Base-by-base conservation (phyloP, 2,113 vertebrate species). In the Oreocharis arfaki region DNA sequence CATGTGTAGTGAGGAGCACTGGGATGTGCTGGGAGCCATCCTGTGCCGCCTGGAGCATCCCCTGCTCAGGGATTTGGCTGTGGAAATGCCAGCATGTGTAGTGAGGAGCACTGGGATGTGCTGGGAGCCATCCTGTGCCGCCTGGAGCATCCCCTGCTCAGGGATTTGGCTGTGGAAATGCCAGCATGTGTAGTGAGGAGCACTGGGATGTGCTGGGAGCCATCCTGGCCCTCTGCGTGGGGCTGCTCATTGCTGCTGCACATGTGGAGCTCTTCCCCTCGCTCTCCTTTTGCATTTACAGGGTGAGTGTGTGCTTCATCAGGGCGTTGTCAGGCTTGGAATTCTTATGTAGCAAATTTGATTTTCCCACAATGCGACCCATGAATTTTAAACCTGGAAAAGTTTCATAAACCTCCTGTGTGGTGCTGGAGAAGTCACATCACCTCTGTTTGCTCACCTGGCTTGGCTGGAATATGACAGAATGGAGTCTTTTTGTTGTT, bases 81-180 rank as follows among this genome's bases (percentile, higher is more conserved):
- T 30, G 83, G 83, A 49, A 26, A 37, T n/a, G 47, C 6, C n/a
- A n/a, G 13, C 68, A 18, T 3, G 1, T 2, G 3, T 4, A 0
- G 2, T 16, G 28, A 3, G 3, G 44, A 6, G 19, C 3, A 0
- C 3, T 1, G 10, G 35, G 28, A 10, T 24, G n/a, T 35, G 21
- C 24, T 60, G 33, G 33, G 57, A 63, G 35, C 56, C 9, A 23
- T 55, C n/a, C 64, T 16, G 28, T 61, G 35, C 57, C 35, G 35
- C 80, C 55, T 41, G 53, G 21, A 60, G 39, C 52, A 42, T 16
- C 28, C 39, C 2, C 3, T 7, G 9, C 39, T 37, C 27, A 16
- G 27, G 21, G 13, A 23, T 15, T 46, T 27, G 32, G 27, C 5
- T 67, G 5, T 46, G 63, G 52, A 21, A 37, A 33, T 24, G 32